These are phyloP conservation scores for Diachrysia chrysitis DNA, from an alignment of 2,888 invertebrate species.

Conservation along the genomic window DNA sequence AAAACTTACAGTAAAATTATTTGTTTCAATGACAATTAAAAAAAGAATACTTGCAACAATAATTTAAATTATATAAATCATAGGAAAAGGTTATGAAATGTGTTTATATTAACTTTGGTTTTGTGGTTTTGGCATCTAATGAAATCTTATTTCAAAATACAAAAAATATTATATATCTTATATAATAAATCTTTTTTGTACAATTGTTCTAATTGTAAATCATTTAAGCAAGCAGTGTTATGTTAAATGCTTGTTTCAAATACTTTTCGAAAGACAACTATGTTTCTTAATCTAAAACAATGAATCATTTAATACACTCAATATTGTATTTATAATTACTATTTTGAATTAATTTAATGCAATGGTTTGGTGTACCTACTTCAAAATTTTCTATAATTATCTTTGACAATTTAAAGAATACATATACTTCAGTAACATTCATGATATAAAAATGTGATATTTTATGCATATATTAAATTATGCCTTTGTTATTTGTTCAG, in stretches of 20 bases:
- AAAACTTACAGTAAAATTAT: slow-evolving; percentile 13
- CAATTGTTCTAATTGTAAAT: slow-evolving; percentile 27
- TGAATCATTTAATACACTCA: slow-evolving; percentile 26
- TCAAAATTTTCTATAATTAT: slow-evolving; percentile 50
- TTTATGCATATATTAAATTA: slow-evolving; percentile 47
- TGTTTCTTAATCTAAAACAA: slow-evolving; percentile 23
- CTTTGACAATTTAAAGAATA: slow-evolving; percentile 25
- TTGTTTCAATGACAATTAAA: slow-evolving; percentile 31
- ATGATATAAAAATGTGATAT: slow-evolving; percentile 65
- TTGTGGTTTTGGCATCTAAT: slow-evolving; percentile 31
- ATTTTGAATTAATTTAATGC: slow-evolving; percentile 19
- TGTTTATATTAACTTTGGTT: slow-evolving; percentile 16
- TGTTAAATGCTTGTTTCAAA: slow-evolving; percentile 38
- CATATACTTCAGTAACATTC: slow-evolving; percentile 32
- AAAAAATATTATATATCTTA: slow-evolving; percentile 6
- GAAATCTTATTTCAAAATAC: slow-evolving; percentile 23
- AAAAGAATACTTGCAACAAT: slow-evolving; percentile 10
- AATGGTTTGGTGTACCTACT: slow-evolving; percentile 40
- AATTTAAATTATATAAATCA: slow-evolving; percentile 12
- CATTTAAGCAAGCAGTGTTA: slow-evolving; percentile 10
- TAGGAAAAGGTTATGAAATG: slow-evolving; percentile 30
- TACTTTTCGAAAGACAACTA: slow-evolving; percentile 9
- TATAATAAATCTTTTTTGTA: slow-evolving; percentile 22
- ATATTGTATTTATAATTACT: slow-evolving; percentile 4
- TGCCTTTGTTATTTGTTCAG: slow-evolving; percentile 56